Evolutionary conservation across 2,888 invertebrate genomes (phyloP).

Genomic region (Zonitis immaculata): DNA sequence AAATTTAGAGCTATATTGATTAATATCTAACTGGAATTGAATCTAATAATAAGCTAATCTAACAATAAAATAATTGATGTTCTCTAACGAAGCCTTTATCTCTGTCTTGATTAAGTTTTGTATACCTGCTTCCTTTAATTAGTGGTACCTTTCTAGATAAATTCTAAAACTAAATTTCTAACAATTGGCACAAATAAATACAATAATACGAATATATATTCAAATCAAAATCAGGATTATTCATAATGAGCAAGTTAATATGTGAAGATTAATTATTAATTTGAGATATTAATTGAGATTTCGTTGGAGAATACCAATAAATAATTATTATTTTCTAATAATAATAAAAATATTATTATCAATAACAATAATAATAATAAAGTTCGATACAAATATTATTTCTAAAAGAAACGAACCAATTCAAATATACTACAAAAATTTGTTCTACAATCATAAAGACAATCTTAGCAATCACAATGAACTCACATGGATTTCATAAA

Average conservation of each 20-base stretch:
- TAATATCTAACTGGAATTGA: conserved; percentile 13
- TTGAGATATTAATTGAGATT: neutral
- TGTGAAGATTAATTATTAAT: neutral
- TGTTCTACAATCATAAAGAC: conserved; percentile 34
- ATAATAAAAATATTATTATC: neutral
- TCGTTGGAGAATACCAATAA: neutral
- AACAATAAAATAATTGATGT: conserved; percentile 3
- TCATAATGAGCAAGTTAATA: neutral
- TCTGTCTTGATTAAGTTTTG: neutral
- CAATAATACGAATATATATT: neutral
- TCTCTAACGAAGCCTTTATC: neutral
- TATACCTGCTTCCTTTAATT: neutral
- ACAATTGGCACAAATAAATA: too few species aligned
- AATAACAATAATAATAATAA: neutral
- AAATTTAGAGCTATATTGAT: conserved; percentile 24
- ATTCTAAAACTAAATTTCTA: too few species aligned
- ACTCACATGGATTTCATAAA: conserved; percentile 35
- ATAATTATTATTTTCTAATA: neutral
- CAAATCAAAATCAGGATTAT: neutral
- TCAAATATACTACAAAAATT: conserved; percentile 30
- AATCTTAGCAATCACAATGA: conserved; percentile 41
- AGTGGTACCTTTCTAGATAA: too few species aligned
- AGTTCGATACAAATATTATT: conserved; percentile 11
- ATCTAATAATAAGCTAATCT: conserved; percentile 16
- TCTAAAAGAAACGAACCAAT: conserved; percentile 17